Evolutionary conservation across 1,140 invertebrate genomes (phyloP).

Genomic region (Bombus balteatus): DNA sequence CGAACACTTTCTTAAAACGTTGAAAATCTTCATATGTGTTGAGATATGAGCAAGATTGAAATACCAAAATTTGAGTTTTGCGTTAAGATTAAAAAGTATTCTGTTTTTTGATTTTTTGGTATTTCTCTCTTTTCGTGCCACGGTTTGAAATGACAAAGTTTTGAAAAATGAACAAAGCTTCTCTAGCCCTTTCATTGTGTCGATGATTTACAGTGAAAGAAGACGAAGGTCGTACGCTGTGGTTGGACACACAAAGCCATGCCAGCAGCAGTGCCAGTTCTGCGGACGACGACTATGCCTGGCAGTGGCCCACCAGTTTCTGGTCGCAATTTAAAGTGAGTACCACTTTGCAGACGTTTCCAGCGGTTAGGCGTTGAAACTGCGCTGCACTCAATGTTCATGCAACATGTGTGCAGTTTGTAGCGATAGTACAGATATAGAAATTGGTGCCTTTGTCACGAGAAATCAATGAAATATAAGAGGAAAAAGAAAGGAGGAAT

Average conservation of each 20-base stretch:
- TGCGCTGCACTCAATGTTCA: background rate
- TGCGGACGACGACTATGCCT: slow-evolving; percentile 85
- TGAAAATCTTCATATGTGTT: background rate
- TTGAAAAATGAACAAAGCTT: background rate
- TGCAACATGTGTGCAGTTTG: background rate
- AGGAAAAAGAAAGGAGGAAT: background rate
- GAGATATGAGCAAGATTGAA: too few species aligned
- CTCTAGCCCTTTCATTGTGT: slow-evolving; percentile 3
- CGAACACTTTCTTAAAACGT: background rate
- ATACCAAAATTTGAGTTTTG: too few species aligned
- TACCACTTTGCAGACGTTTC: slow-evolving; percentile 38
- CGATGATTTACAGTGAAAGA: slow-evolving; percentile 79
- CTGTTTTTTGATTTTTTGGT: background rate
- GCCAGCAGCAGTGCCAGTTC: slow-evolving; percentile 85
- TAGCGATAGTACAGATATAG: too few species aligned
- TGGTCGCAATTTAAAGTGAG: slow-evolving; percentile 90
- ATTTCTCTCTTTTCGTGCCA: too few species aligned
- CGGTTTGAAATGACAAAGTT: too few species aligned
- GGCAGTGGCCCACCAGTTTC: slow-evolving; percentile 91
- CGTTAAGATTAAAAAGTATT: too few species aligned
- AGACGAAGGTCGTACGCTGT: slow-evolving; percentile 88
- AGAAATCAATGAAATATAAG: background rate
- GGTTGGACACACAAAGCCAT: slow-evolving; percentile 89
- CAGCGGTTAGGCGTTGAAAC: slow-evolving; percentile 24
- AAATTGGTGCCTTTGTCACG: background rate